A percentile compares a stretch with the other conserved stretches of the same genome.
These are phyloP conservation scores for Holacanthus passer DNA, from an alignment of 2,113 vertebrate species.

Conservation along the genomic window DNA sequence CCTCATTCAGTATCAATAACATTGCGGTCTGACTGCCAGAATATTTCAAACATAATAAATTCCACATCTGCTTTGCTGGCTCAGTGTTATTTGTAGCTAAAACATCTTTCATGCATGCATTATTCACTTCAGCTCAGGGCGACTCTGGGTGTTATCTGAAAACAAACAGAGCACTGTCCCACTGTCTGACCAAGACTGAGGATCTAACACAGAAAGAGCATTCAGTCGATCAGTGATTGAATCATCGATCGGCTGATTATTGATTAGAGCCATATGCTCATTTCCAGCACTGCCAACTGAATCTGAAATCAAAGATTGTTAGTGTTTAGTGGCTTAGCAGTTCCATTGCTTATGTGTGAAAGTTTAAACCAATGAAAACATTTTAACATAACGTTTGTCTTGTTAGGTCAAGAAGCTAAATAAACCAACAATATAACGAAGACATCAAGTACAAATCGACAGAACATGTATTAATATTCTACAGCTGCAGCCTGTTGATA, in stretches of 20 bases:
- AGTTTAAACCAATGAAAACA: background rate
- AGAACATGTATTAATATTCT: no score
- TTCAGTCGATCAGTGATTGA: background rate
- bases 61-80: constrained; percentile 41
- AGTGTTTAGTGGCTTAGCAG: no score
- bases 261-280: background rate
- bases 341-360: background rate
- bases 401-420: background rate
- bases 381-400: background rate
- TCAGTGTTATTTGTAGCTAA: background rate
- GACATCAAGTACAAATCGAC: no score
- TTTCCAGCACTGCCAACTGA: background rate
- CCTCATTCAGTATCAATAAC: constrained; percentile 1
- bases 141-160: background rate
- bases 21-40: background rate
- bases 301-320: background rate
- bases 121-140: background rate
- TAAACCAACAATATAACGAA: background rate
- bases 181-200: background rate
- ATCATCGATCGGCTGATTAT: constrained; percentile 22
- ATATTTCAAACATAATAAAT: constrained; percentile 46
- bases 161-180: constrained; percentile 9
- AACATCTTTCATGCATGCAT: constrained; percentile 8
- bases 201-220: background rate
- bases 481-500: background rate